Percentiles rank a stretch among this genome's conserved stretches.
phyloP scores from a whole-genome alignment of 2,113 vertebrate species.

The Heterocephalus glaber region DNA sequence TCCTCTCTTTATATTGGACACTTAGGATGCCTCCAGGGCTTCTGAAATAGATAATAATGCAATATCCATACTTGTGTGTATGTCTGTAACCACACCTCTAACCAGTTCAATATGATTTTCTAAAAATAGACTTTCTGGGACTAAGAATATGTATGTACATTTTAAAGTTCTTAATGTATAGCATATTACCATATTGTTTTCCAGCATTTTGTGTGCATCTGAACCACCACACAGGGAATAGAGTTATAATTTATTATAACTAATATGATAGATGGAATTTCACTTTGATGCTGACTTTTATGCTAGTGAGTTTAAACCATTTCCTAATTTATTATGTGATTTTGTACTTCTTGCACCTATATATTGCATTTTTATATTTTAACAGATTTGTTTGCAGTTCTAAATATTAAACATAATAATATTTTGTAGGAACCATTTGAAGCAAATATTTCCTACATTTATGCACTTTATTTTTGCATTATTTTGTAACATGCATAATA shows the following conservation, averaged over 20 bases:
- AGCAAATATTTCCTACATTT: background rate
- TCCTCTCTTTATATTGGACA: background rate
- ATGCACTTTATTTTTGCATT: background rate
- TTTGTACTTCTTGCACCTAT: background rate
- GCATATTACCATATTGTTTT: background rate
- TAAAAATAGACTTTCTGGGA: background rate
- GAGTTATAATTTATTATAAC: background rate
- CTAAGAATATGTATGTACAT: background rate
- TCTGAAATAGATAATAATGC: background rate
- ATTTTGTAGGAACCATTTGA: background rate
- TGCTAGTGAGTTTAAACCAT: background rate
- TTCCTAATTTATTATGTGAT: background rate
- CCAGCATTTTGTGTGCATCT: background rate
- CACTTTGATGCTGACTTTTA: background rate
- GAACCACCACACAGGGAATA: background rate
- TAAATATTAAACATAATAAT: background rate
- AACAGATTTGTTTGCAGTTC: background rate
- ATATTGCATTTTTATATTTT: constrained; percentile 25
- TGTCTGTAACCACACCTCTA: background rate
- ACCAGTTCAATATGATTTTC: background rate
- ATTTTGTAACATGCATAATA: background rate
- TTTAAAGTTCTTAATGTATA: background rate
- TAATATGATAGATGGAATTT: background rate
- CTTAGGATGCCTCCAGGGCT: background rate
- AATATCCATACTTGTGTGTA: background rate